These are phyloP conservation scores for Pogonomyrmex barbatus DNA, from an alignment of 1,140 invertebrate genomes.

Conservation along the genomic window DNA sequence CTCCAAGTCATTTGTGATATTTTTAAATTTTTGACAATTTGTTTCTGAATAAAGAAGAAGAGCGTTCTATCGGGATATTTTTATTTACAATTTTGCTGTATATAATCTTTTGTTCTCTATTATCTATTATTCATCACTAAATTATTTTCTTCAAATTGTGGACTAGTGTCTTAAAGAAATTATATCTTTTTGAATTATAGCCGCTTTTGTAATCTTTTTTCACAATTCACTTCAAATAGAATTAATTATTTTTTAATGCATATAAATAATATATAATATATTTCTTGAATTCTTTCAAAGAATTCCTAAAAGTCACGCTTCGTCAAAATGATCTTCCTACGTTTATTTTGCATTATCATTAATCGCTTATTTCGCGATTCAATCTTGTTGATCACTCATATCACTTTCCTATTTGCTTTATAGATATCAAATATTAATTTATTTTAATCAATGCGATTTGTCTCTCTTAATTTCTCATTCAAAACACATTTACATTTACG, in stretches of 20 bases:
- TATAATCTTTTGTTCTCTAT: not conserved
- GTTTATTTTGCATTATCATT: not conserved
- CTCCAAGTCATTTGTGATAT: not conserved
- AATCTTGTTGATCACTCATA: not conserved
- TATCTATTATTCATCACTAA: not conserved
- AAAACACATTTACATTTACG: not conserved
- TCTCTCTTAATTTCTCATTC: not conserved
- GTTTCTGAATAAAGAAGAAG: no score
- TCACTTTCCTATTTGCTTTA: not conserved
- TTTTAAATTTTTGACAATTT: no score
- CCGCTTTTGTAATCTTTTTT: not conserved
- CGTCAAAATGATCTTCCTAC: not conserved
- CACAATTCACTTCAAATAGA: not conserved
- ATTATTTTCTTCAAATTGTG: not conserved
- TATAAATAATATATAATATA: not conserved
- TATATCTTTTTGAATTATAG: not conserved
- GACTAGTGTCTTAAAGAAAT: no score
- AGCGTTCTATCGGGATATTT: not conserved
- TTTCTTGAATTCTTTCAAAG: not conserved
- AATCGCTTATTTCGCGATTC: not conserved
- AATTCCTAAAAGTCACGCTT: not conserved
- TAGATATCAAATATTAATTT: not conserved
- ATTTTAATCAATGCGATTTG: not conserved
- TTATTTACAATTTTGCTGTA: not conserved
- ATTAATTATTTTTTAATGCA: not conserved